Evolutionary conservation across 2,888 invertebrate genomes (phyloP).

Genomic region (Meteorus colon): DNA sequence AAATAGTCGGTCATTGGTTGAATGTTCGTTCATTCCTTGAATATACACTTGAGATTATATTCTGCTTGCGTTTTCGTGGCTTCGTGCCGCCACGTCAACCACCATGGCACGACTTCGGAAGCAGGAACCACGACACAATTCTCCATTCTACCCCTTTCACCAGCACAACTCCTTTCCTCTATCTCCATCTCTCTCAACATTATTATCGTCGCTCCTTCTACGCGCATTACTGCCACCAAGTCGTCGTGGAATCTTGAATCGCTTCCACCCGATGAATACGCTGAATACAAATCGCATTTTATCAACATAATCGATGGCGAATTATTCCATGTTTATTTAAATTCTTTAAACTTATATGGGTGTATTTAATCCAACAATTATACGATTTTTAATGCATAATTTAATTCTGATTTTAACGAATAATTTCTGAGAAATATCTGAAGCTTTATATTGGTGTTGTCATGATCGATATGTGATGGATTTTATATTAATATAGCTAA

Average conservation of each 20-base stretch:
- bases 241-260: conserved; percentile 41
- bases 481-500: too few species aligned
- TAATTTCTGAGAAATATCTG: too few species aligned
- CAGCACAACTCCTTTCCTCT: not conserved
- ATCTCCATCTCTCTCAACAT: conserved; percentile 51
- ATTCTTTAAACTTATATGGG: not conserved
- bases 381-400: not conserved
- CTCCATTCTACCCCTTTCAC: conserved; percentile 7
- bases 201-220: conserved; percentile 53
- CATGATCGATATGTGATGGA: too few species aligned
- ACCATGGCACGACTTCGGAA: conserved; percentile 57
- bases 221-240: conserved; percentile 44
- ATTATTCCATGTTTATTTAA: conserved; percentile 29
- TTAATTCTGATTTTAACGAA: too few species aligned
- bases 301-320: conserved; percentile 40
- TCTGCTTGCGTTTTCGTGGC: conserved; percentile 63
- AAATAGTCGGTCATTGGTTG: not conserved
- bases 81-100: conserved; percentile 59
- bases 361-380: not conserved
- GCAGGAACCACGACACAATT: conserved; percentile 48
- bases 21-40: not conserved
- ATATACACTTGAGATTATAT: conserved; percentile 48
- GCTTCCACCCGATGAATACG: conserved; percentile 32
- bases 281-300: conserved; percentile 40
- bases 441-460: too few species aligned